Conservation (phyloP, 2,113 vertebrate genomes). For the Atractosteus spatula region DNA sequence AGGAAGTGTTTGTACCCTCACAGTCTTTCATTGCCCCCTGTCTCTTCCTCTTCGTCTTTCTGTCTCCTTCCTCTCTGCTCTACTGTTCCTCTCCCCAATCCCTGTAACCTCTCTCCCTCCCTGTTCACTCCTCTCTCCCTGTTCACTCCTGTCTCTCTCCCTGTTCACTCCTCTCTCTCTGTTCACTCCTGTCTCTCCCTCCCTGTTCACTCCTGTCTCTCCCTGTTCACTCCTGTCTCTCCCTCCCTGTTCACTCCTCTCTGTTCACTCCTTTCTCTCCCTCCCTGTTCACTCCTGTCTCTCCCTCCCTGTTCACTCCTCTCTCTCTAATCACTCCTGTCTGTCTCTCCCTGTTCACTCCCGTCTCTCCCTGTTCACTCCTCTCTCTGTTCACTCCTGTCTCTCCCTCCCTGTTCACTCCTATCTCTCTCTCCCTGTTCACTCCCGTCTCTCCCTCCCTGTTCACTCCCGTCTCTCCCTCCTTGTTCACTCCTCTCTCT, state of each 20-base stretch:
- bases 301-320: slow-evolving; percentile 1
- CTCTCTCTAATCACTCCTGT: background rate
- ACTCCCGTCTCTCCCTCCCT: background rate
- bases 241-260: background rate
- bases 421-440: background rate
- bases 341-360: background rate
- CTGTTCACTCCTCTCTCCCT: too few relatives aligned
- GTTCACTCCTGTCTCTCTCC: background rate
- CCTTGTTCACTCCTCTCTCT: background rate
- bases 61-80: too few relatives aligned
- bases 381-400: slow-evolving; percentile 26
- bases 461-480: background rate
- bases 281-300: background rate
- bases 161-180: slow-evolving; percentile 15
- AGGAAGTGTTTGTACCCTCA: too few relatives aligned
- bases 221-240: too few relatives aligned
- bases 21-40: too few relatives aligned
- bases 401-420: background rate
- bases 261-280: background rate
- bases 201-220: too few relatives aligned
- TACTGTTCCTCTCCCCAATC: too few relatives aligned
- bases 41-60: too few relatives aligned
- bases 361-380: too few relatives aligned
- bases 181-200: background rate
- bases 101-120: too few relatives aligned